These are phyloP conservation scores for Clavelina lepadiformis DNA, from an alignment of 23 tunicate species.

Conservation along the genomic window DNA sequence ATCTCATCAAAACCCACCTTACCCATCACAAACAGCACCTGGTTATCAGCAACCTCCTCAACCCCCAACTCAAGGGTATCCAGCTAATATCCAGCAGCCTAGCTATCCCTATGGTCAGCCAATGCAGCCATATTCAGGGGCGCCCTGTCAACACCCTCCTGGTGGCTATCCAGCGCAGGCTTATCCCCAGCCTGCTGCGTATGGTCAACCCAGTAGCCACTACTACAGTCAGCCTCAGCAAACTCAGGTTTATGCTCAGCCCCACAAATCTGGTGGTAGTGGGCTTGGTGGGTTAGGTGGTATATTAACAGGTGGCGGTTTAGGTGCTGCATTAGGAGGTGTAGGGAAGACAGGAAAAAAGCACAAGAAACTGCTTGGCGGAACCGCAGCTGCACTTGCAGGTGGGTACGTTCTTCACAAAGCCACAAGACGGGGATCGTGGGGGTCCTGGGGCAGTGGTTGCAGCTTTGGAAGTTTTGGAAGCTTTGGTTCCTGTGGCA, in stretches of 20 bases:
- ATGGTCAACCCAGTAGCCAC: slow-evolving; percentile 21
- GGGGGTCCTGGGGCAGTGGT: slow-evolving; percentile 57
- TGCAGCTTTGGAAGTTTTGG: slow-evolving; percentile 75
- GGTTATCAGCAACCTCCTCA: slow-evolving; percentile 6
- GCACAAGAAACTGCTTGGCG: slow-evolving; percentile 66
- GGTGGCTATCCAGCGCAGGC: slow-evolving; percentile 36
- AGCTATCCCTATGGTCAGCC: slow-evolving; percentile 18
- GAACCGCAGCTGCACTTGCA: slow-evolving; percentile 55
- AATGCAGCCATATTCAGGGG: slow-evolving; percentile 26
- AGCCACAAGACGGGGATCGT: slow-evolving; percentile 38
- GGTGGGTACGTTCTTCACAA: slow-evolving; percentile 68
- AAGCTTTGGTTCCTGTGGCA: slow-evolving; percentile 36
- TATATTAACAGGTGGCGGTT: slow-evolving; percentile 27
- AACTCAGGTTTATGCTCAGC: no score
- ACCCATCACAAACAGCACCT: slow-evolving; percentile 21
- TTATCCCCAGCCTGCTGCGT: slow-evolving; percentile 17
- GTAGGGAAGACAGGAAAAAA: slow-evolving; percentile 41
- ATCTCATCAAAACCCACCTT: slow-evolving; percentile 6
- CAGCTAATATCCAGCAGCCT: background rate
- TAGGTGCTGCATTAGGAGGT: slow-evolving; percentile 26
- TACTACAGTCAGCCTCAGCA: slow-evolving; percentile 1
- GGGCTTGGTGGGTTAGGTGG: slow-evolving; percentile 35
- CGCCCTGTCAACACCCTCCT: no score
- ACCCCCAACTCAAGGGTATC: no score
- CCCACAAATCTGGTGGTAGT: no score